Evolutionary conservation across 2,888 invertebrate genomes (phyloP).

Genomic region (Luperina testacea): DNA sequence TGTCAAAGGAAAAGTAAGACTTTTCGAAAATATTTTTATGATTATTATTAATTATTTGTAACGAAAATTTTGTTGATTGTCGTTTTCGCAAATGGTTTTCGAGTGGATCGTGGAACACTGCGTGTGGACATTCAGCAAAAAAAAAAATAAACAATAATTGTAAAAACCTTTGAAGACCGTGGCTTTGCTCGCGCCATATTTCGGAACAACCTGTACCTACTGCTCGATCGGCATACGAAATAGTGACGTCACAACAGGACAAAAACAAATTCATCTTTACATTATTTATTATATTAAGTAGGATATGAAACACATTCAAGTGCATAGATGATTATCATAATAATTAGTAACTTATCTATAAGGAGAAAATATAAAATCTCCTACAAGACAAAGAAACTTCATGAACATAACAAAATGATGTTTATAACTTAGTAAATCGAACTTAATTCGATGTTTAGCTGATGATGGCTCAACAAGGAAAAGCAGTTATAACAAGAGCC

Average conservation of each 20-base stretch:
- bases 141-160: constrained; percentile 10
- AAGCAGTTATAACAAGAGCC: not conserved
- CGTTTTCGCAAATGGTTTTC: constrained; percentile 56
- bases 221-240: constrained; percentile 7
- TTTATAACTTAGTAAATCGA: not conserved
- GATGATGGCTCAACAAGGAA: not conserved
- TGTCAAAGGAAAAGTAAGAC: constrained; percentile 53
- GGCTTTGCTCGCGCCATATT: constrained; percentile 10
- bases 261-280: constrained; percentile 12
- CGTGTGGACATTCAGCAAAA: constrained; percentile 8
- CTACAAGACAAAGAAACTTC: not conserved
- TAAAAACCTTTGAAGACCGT: not conserved
- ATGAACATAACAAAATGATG: not conserved
- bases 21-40: constrained; percentile 51
- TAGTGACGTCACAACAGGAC: not conserved
- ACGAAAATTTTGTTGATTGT: constrained; percentile 22
- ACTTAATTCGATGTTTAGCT: not conserved
- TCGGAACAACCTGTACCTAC: constrained; percentile 11
- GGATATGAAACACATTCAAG: constrained; percentile 28
- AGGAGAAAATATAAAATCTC: no score
- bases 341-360: no score
- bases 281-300: constrained; percentile 17
- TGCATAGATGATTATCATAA: not conserved
- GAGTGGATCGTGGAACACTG: constrained; percentile 36
- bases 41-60: constrained; percentile 39